Evolutionary conservation across 2,888 invertebrate genomes (phyloP), one percentile per base, ranked within the genome.

Genomic region (Blastobasis adustella): DNA sequence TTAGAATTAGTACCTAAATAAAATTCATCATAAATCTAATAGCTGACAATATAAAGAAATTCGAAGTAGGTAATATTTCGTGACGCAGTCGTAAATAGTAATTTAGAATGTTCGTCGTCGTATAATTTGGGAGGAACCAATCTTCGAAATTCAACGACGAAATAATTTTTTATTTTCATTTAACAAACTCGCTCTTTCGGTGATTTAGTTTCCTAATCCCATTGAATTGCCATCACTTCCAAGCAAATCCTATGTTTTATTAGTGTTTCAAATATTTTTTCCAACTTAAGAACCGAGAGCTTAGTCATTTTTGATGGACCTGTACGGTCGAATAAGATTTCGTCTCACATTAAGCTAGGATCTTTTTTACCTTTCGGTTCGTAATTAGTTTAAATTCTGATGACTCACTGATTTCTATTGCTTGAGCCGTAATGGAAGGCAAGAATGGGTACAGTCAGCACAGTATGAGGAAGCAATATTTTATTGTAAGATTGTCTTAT

Each of bases 341-440:
- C 76, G 76, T 71, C 75, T 76, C 73, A 73, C 78, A 78, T 83
- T 79, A 76, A 67, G 65, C 61, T 67, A 60, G 65, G 66, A 61
- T 62, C 6, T 8, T 66, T 82, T 83, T 82, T 82, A 79, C 67
- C 71, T 67, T 70, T 68, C 61, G 57, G 58, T 54, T 62, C 66
- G 82, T 87, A 87, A 88, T 88, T 88, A 86, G 87, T 86, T 87
- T 82, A 80, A 77, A 83, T 80, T 81, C 70, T 82, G 88, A 84
- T 86, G 86, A 86, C 70, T 88, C 88, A 87, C 74, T 66, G 64
- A 66, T 71, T 79, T 86, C 87, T 86, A 88, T 88, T 87, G 80
- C 81, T 67, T 65, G 60, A 55, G 61, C 57, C 60, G 67, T 80
- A 78, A 80, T 81, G 70, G 73, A 73, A 65, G 59, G 62, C 62